Conservation (phyloP, 2,797 vertebrate genomes). For the Emys orbicularis region DNA sequence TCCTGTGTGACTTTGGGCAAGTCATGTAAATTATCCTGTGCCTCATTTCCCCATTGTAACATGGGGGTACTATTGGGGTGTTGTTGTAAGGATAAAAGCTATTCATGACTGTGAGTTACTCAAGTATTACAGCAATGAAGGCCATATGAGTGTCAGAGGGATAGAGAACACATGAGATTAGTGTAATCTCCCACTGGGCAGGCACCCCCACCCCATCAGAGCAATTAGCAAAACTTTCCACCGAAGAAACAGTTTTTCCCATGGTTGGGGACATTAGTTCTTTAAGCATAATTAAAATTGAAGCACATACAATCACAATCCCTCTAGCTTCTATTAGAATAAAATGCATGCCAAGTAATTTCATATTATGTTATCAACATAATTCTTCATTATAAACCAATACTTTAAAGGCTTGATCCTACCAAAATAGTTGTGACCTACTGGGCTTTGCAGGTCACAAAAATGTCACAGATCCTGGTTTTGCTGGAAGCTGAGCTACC, state of each 20-base stretch:
- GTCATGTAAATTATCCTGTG: neutral
- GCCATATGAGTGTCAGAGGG: neutral
- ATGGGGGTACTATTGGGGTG: neutral
- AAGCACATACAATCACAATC: neutral
- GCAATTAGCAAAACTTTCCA: neutral
- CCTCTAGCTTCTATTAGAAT: neutral
- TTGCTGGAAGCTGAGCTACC: neutral
- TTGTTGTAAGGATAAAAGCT: neutral
- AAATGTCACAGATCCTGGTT: constrained; percentile 18
- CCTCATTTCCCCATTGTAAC: neutral
- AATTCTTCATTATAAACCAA: neutral
- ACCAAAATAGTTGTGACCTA: constrained; percentile 1
- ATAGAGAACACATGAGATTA: neutral
- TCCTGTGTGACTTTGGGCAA: neutral
- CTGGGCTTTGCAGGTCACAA: neutral
- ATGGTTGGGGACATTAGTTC: neutral
- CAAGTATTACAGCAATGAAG: neutral
- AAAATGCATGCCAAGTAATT: neutral
- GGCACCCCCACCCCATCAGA: neutral
- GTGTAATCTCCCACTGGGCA: neutral
- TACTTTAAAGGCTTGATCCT: neutral
- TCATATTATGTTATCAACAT: neutral
- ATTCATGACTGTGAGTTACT: neutral
- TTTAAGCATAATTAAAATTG: neutral
- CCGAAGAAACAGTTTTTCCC: neutral